Conservation (phyloP, 2,888 invertebrate genomes). For the Liodrosophila aerea region DNA sequence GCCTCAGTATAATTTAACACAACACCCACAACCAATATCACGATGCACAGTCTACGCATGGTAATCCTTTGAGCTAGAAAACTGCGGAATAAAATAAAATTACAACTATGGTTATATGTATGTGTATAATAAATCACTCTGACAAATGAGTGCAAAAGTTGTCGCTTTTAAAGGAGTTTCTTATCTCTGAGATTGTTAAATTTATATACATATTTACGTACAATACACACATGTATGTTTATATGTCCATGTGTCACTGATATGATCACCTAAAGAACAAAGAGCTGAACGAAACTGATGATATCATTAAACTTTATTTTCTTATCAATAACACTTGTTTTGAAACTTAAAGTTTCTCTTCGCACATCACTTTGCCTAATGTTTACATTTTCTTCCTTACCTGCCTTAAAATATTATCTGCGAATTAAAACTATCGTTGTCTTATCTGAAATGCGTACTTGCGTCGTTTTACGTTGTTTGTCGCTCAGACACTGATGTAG, state of each 20-base stretch:
- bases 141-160: neutral
- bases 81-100: too few relatives aligned
- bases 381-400: conserved; percentile 8
- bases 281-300: too few relatives aligned
- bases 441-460: conserved; percentile 5
- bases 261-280: too few relatives aligned
- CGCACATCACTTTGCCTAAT: conserved; percentile 1
- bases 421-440: neutral
- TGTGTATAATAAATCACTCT: conserved; percentile 1
- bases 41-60: neutral
- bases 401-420: neutral
- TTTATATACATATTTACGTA: neutral
- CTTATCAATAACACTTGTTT: too few relatives aligned
- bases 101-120: too few relatives aligned
- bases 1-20: conserved; percentile 25
- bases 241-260: neutral
- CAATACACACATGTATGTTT: neutral
- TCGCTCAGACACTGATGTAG: conserved; percentile 26
- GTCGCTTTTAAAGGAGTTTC: conserved; percentile 1
- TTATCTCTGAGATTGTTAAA: neutral
- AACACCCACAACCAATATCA: conserved; percentile 28
- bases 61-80: conserved; percentile 1
- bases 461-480: conserved; percentile 18
- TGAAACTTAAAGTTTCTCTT: neutral
- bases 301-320: too few relatives aligned